Evolutionary conservation across 2,888 invertebrate genomes (phyloP), one percentile per base, ranked within the genome.

Genomic region (Ophion costatus): DNA sequence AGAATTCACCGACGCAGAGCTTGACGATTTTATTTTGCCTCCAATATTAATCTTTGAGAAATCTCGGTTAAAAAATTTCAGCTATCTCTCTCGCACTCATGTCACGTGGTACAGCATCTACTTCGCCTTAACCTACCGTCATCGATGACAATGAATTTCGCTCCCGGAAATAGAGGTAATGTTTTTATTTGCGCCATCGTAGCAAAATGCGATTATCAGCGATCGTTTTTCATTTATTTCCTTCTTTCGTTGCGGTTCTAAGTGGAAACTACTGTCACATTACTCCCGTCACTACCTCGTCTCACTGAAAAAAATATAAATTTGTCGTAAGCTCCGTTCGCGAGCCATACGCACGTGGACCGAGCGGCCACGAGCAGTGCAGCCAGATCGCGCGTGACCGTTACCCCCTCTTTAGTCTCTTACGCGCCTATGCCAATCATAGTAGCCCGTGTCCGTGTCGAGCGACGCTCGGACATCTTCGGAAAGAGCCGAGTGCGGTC

Each of bases 81-180:
- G 29, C 29, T 29, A 29, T 29, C 29, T 29, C 29, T 29, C 29
- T 29, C 29, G 29, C 29, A 29, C 29, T 29, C 29, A 29, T 29
- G 29, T 29, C 29, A 29, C 29, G 29, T 29, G 29, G 29, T 29
- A 29, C 29, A 29, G 29, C 2, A 29, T 29, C 29, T 29, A 29
- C 29, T 29, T 29, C 29, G 4, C 1, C 29, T 29, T 80, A 83
- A 75, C 77, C 88, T 89, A 93, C 93, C 92, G 90, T 93, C 93
- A 64, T 93, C 91, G 67, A 93, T 80, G 67, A 93, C 83, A 56
- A 93, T 91, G 33, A 90, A 86, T 87, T 89, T 91, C 10, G 90
- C 85, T 33, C 89, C 90, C 20, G 90, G 89, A 33, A 88, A 76
- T 59, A 89, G 57, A 38, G 91, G 91, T 70, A 92, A 82, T 38